Evolutionary conservation across 2,797 vertebrate genomes (phyloP), one percentile per base, ranked within the genome.

Genomic region (Ctenochaetus hawaiiensis): DNA sequence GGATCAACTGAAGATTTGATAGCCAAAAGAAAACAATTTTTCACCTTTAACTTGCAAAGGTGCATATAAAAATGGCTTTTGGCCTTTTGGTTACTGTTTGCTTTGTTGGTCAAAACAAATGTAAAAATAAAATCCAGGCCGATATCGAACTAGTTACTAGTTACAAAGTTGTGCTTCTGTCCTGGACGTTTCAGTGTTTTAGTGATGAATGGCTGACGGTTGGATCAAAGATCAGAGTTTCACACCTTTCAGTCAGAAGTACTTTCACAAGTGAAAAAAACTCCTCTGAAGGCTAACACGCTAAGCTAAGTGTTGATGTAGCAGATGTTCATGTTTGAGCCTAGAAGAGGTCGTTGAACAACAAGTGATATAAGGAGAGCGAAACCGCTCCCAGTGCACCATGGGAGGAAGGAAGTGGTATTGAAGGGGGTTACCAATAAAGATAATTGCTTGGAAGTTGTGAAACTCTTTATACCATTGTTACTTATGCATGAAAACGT

Each of bases 331-430:
- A 18, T 43, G 43, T 78, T 78, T 34, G 10, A 59, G 30, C 5
- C 2, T 1, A 12, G 8, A 64, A n/a, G 61, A 74, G 53, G 14
- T 17, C 34, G 37, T 62, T 5, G 17, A 66, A 60, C 48, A 76
- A 52, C 23, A 66, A 41, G 63, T 70, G 52, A 44, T 54, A 43
- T 47, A 26, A 63, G 48, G 47, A 61, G 22, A 49, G 43, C n/a
- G 6, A n/a, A 72, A 47, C 26, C 6, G 3, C 59, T 77, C 68
- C 30, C 30, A 23, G 8, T 85, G 77, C 86, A 84, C 20, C 65
- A 61, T 65, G 75, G 77, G 67, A 84, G 85, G 88, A 80, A 89
- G 89, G 88, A 91, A 89, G 86, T 86, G 82, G 81, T 66, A n/a
- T 77, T 17, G 43, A 58, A 1, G 12, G 45, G 56, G 39, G 18